Evolutionary conservation across 2,113 vertebrate genomes (phyloP), one percentile per base, ranked within the genome.

Genomic region (Piprites chloris): DNA sequence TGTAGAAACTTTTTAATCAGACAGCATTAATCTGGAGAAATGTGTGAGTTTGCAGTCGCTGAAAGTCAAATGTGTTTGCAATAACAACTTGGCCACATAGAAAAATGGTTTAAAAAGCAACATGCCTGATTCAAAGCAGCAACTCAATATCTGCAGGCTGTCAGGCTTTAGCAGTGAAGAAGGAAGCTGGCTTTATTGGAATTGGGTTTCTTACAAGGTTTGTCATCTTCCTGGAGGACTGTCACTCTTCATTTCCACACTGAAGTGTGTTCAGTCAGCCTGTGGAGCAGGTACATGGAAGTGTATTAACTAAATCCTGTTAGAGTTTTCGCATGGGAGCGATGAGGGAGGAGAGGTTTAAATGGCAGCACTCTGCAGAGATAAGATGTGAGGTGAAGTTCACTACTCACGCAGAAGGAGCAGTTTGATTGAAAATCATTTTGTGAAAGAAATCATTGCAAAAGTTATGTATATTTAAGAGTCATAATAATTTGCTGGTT

Each of bases 171-270:
- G 84, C 44, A 32, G 85, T 49, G 56, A 52, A 79, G n/a, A 76
- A 83, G 42, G 73, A 61, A 95, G 85, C 16, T 59, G 80, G 33
- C 71, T 85, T 85, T 91, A 41, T 28, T 87, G 72, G 37, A 55
- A 93, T 88, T 69, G 87, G 49, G 58, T 78, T 97, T 91, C 93
- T 63, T 72, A 59, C 2, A 9, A 30, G 44, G 87, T 96, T 91
- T 94, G 78, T 96, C 91, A 89, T 97, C 87, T 96, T 66, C 89
- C 85, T 80, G 92, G 92, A 88, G 97, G 91, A 65, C 92, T 82
- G 90, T 83, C 82, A 63, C 46, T 85, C 79, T 87, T 92, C 9
- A 74, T 97, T 97, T 97, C 75, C 94, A 95, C 89, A 63, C 91
- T 73, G 95, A 96, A 84, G 93, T 87, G 30, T 90, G 39, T 52